A percentile compares a stretch with the other conserved stretches of the same genome.
Evolutionary conservation across 2,113 vertebrate species (phyloP).

Genomic region (Psittacara wagleri): DNA sequence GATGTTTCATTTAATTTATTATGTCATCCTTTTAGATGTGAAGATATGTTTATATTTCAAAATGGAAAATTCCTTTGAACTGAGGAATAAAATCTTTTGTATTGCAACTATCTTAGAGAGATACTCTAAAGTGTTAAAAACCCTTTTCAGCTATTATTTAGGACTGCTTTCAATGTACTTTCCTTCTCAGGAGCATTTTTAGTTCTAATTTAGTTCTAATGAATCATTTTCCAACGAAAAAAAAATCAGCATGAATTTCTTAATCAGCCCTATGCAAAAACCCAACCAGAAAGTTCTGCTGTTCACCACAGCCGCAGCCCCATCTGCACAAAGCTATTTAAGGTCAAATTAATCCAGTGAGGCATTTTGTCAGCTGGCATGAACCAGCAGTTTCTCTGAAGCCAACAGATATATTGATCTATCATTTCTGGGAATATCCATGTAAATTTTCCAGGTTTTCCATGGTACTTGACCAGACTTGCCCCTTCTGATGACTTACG

Average conservation of each 20-base stretch:
- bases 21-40: neutral
- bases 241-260: neutral
- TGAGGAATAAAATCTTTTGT: neutral
- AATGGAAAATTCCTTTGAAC: neutral
- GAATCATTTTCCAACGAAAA: neutral
- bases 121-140: neutral
- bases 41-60: neutral
- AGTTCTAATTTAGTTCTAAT: neutral
- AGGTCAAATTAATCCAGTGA: neutral
- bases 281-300: neutral
- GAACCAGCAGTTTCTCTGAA: neutral
- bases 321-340: neutral
- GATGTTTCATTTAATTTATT: neutral
- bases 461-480: neutral
- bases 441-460: neutral
- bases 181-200: neutral
- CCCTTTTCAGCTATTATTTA: neutral
- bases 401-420: neutral
- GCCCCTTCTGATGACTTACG: neutral
- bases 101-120: neutral
- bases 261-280: neutral
- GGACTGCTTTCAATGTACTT: neutral
- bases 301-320: neutral
- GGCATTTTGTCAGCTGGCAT: neutral
- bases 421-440: neutral